Evolutionary conservation across 23 tunicate genomes (phyloP).

Genomic region (Aplidium turbinatum): DNA sequence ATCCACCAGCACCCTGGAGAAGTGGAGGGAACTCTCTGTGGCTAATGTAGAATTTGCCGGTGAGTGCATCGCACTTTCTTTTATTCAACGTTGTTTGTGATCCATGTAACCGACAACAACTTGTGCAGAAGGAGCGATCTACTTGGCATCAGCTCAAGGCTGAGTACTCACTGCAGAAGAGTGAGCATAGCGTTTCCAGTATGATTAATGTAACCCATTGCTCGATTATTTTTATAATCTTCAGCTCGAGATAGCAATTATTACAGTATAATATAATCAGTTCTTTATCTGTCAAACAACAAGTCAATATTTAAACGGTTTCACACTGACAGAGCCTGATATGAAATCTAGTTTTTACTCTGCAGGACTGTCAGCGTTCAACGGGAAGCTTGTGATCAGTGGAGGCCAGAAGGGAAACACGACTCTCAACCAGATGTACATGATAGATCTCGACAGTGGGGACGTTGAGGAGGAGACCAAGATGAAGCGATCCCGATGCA

Average conservation of each 20-base stretch:
- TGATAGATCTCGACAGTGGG: slow-evolving; percentile 63
- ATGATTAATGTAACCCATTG: too few relatives aligned
- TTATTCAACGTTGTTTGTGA: too few relatives aligned
- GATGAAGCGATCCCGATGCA: slow-evolving; percentile 81
- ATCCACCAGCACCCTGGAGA: slow-evolving; percentile 53
- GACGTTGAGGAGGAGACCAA: slow-evolving; percentile 54
- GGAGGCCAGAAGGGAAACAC: slow-evolving; percentile 95
- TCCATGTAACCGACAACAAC: too few relatives aligned
- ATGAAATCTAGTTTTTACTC: too few relatives aligned
- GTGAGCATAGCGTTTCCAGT: too few relatives aligned
- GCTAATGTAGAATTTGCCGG: slow-evolving; percentile 95
- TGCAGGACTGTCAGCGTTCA: slow-evolving; percentile 79
- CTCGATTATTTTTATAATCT: too few relatives aligned
- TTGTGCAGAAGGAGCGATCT: too few relatives aligned
- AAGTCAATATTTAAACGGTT: background rate
- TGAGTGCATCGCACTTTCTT: background rate
- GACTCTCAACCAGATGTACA: slow-evolving; percentile 79
- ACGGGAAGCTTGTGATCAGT: slow-evolving; percentile 80
- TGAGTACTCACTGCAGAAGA: too few relatives aligned
- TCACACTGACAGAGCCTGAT: background rate
- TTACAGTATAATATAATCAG: too few relatives aligned
- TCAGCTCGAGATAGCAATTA: too few relatives aligned
- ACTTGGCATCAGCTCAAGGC: too few relatives aligned
- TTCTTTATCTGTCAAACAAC: too few relatives aligned
- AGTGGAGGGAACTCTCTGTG: slow-evolving; percentile 76